Base-by-base conservation (phyloP, 2,888 invertebrate species). In the Dryocosmus kuriphilus region DNA sequence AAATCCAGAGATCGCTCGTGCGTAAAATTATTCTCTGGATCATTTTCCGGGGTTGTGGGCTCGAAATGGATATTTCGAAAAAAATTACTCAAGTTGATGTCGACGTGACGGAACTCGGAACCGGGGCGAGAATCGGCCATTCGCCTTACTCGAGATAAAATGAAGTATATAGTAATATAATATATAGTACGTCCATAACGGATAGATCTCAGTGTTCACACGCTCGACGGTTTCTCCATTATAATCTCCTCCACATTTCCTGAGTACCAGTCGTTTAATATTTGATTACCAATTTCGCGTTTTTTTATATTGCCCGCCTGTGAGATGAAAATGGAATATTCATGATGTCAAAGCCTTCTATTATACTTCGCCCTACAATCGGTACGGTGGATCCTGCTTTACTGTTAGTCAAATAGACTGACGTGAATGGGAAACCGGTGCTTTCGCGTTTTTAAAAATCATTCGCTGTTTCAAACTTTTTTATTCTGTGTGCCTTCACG, bases 141-240 rank as follows among this genome's bases (percentile, higher is more conserved):
- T 67, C 67, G 46, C 51, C 67, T 51, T 67, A 67, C 16, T 41
- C 67, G 41, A 67, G 27, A 24, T 38, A 67, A 67, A 67, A 46
- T 14, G 1, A 4, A 46, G 46, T 41, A 67, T 46, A 67, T 67
- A 57, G 24, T 57, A 24, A 11, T 24, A 57, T 55, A 22, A 24
- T 24, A 8, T 57, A 57, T 57, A 24, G 22, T 24, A 24, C 24
- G 24, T 24, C 55, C 11, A 57, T 57, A 24, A 22, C 55, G 22
- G 9, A n/a, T 57, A 57, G 11, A 57, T 57, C 55, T 11, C 11
- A 57, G 22, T 57, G 55, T 24, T 57, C 22, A 57, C 22, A 22
- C 22, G 11, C 22, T 22, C 22, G 9, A 2, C 22, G 55, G 22
- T 24, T 57, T 57, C 24, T 57, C 57, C 24, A 57, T 57, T 57